phyloP scores from a whole-genome alignment of 2,888 invertebrate species.

The Formica aserva region DNA sequence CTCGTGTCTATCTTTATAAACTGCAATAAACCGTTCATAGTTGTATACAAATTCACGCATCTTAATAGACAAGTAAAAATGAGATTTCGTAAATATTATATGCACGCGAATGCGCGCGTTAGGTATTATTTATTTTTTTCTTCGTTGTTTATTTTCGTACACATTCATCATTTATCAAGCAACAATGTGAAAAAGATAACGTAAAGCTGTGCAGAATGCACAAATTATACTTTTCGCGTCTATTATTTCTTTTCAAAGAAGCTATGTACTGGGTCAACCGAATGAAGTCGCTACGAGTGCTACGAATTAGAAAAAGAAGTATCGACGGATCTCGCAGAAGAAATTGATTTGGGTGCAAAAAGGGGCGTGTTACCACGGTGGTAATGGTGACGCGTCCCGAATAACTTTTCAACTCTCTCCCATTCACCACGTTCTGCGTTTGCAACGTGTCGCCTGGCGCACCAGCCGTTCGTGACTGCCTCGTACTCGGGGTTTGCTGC shows the following conservation, averaged over 20 bases:
- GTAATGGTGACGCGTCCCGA: slow-evolving; percentile 53
- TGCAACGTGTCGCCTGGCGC: slow-evolving; percentile 55
- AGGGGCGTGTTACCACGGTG: slow-evolving; percentile 34
- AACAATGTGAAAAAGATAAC: background rate
- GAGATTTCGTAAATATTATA: slow-evolving; percentile 18
- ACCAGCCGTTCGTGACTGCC: slow-evolving; percentile 66
- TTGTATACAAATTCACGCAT: slow-evolving; percentile 5
- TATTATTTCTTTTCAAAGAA: background rate
- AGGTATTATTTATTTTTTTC: background rate
- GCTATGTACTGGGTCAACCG: background rate
- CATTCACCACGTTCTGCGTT: slow-evolving; percentile 38
- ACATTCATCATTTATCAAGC: background rate
- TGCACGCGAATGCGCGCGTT: background rate
- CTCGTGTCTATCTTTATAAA: slow-evolving; percentile 23
- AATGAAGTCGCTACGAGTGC: background rate
- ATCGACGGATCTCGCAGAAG: slow-evolving; percentile 16
- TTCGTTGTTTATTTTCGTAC: background rate
- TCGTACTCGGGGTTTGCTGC: slow-evolving; percentile 67
- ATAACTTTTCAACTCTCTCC: slow-evolving; percentile 55
- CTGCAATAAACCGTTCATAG: slow-evolving; percentile 23
- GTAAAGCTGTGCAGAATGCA: background rate
- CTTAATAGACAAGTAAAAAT: slow-evolving; percentile 34
- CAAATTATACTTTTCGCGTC: background rate
- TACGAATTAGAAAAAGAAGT: slow-evolving; percentile 1
- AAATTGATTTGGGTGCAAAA: slow-evolving; percentile 47